phyloP scores from a whole-genome alignment of 2,797 vertebrate species.

The Microctenopoma steveboyesi region DNA sequence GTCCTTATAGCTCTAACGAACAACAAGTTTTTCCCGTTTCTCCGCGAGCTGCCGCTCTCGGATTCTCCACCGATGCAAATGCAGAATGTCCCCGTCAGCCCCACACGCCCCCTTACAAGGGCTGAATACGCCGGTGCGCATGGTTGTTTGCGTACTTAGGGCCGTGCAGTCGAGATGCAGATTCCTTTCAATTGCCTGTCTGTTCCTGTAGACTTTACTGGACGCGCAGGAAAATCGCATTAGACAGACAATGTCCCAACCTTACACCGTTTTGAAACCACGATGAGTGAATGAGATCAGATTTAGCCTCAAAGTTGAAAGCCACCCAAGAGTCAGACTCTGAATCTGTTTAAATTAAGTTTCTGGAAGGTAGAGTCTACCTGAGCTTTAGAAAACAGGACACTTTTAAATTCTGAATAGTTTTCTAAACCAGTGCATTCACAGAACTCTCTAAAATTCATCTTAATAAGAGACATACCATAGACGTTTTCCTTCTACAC shows the following conservation, averaged over 20 bases:
- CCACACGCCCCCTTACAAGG: constrained; percentile 75
- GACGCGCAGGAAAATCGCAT: constrained; percentile 35
- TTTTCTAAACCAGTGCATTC: not conserved
- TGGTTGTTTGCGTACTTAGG: constrained; percentile 13
- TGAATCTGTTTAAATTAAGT: too few relatives aligned
- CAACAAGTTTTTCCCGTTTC: constrained; percentile 55
- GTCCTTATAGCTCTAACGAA: constrained; percentile 32
- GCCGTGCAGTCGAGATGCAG: constrained; percentile 62
- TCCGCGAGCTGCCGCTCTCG: constrained; percentile 58
- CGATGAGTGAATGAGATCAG: constrained; percentile 17
- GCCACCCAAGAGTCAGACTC: not conserved
- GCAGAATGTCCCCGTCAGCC: constrained; percentile 60
- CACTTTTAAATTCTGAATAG: not conserved
- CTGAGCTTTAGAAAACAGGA: too few relatives aligned
- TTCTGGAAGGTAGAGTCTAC: too few relatives aligned
- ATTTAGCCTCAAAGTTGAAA: not conserved
- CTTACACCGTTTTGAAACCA: not conserved
- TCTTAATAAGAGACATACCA: too few relatives aligned
- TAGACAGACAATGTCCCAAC: constrained; percentile 15
- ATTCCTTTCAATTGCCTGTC: constrained; percentile 52
- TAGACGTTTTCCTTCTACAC: too few relatives aligned
- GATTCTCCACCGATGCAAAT: constrained; percentile 59
- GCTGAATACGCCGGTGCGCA: constrained; percentile 51
- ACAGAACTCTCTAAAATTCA: not conserved
- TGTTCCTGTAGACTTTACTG: constrained; percentile 29